These are phyloP conservation scores for Cardiocondyla obscurior DNA, from an alignment of 1,140 invertebrate species.

Conservation along the genomic window DNA sequence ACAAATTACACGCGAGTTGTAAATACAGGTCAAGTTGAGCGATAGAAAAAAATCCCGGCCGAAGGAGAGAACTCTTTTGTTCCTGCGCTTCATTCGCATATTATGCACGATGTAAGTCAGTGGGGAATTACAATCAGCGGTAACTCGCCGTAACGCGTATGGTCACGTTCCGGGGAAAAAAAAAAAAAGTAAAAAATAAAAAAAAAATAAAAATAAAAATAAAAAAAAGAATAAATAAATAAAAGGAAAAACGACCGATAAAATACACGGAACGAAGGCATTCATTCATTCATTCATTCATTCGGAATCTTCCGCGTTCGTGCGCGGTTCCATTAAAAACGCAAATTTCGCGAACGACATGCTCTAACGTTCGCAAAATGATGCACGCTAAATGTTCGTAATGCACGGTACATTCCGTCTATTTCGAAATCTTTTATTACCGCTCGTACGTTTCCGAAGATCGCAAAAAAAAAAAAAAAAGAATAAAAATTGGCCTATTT, in stretches of 20 bases:
- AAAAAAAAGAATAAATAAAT: background rate
- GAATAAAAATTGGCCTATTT: background rate
- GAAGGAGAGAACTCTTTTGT: background rate
- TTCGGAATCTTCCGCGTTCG: conserved; percentile 23
- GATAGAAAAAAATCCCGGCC: background rate
- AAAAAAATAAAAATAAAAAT: background rate
- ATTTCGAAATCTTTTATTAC: background rate
- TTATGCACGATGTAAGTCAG: conserved; percentile 39
- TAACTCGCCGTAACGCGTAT: background rate
- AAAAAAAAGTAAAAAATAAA: background rate
- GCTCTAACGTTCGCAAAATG: conserved; percentile 1
- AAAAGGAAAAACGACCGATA: conserved; percentile 4
- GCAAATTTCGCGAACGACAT: conserved; percentile 25
- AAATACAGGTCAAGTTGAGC: conserved; percentile 50
- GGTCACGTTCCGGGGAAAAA: background rate
- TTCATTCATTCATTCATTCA: conserved; percentile 53
- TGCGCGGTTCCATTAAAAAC: conserved; percentile 38
- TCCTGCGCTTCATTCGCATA: background rate
- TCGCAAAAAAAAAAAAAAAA: conserved; percentile 1
- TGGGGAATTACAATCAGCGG: conserved; percentile 45
- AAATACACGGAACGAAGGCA: conserved; percentile 44
- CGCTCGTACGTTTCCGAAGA: background rate
- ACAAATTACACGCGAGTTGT: conserved; percentile 20
- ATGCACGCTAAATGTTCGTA: background rate
- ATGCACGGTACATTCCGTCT: background rate